Conservation (phyloP, 2,888 invertebrate species). For the Caenorhabditis virilis region DNA sequence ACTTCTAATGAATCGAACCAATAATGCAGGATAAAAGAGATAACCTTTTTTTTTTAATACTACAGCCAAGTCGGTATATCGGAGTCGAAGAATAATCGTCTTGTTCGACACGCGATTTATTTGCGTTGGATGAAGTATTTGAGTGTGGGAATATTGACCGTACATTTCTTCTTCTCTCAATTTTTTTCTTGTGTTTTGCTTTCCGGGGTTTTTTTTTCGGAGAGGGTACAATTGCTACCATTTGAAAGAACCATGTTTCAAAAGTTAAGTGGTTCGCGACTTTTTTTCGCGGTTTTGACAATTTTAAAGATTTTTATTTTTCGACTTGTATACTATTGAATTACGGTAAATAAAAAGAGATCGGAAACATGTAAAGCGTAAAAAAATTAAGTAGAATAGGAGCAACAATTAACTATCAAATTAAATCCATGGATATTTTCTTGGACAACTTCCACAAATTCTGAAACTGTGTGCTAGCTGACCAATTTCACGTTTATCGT, state of each 20-base stretch:
- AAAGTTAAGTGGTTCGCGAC: neutral
- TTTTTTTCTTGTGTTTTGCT: constrained; percentile 26
- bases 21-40: too few relatives aligned
- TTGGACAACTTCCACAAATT: constrained; percentile 66
- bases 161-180: constrained; percentile 29
- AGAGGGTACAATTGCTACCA: too few relatives aligned
- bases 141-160: constrained; percentile 48
- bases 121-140: constrained; percentile 42
- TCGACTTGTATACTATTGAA: neutral
- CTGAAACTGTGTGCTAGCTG: constrained; percentile 60
- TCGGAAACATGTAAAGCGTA: neutral
- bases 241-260: too few relatives aligned
- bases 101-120: constrained; percentile 47
- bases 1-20: too few relatives aligned
- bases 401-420: neutral
- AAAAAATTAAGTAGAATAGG: neutral
- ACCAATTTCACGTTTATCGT: constrained; percentile 33
- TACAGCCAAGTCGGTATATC: too few relatives aligned
- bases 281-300: neutral
- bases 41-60: too few relatives aligned
- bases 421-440: constrained; percentile 61
- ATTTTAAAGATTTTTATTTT: neutral
- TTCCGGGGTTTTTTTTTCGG: too few relatives aligned
- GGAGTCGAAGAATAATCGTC: constrained; percentile 40
- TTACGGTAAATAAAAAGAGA: neutral